phyloP scores from a whole-genome alignment of 2,113 vertebrate genomes.

The Brachyhypopomus occidentalis region DNA sequence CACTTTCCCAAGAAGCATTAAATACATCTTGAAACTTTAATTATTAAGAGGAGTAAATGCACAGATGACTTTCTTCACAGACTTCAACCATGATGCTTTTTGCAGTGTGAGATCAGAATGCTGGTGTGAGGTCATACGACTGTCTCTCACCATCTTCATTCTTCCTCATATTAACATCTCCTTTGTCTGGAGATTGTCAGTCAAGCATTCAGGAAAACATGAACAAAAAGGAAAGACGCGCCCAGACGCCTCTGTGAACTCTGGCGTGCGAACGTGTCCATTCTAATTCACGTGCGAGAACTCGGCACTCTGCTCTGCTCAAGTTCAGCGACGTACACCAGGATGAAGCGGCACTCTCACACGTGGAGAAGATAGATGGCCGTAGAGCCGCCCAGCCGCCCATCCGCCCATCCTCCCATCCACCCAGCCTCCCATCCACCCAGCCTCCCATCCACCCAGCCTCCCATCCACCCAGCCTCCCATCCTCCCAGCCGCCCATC shows the following conservation, averaged over 20 bases:
- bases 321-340: conserved; percentile 3
- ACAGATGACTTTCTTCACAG: conserved; percentile 6
- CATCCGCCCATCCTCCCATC: too few relatives aligned
- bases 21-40: conserved; percentile 74
- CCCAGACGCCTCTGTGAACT: background rate
- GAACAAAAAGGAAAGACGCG: background rate
- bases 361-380: conserved; percentile 20
- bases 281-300: background rate
- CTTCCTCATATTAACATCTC: conserved; percentile 5
- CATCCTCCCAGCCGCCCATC: too few relatives aligned
- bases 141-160: background rate
- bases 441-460: too few relatives aligned
- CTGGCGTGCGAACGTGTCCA: background rate
- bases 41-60: conserved; percentile 72
- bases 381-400: background rate
- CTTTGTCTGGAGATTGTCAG: background rate
- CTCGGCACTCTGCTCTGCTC: background rate
- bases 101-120: conserved; percentile 7
- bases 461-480: too few relatives aligned
- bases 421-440: too few relatives aligned
- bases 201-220: conserved; percentile 24
- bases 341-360: background rate
- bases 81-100: conserved; percentile 15
- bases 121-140: background rate
- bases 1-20: conserved; percentile 69